A percentile compares a stretch with the other conserved stretches of the same genome.
Conservation (phyloP, 2,888 invertebrate genomes). For the Drosophila acutilabella region DNA sequence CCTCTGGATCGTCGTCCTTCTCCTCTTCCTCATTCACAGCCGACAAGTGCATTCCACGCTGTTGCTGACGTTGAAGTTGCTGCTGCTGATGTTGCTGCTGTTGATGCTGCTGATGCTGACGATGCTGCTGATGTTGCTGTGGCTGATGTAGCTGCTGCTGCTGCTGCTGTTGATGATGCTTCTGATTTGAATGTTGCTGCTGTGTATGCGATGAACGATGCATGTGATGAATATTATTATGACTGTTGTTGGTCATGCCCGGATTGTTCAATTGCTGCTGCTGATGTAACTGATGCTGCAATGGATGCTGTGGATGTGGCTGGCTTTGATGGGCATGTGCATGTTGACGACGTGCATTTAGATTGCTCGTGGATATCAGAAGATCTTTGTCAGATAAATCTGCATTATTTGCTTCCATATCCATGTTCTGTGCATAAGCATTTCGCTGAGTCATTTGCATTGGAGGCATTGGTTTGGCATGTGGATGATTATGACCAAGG, state of each 20-base stretch:
- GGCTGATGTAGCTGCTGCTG: conserved; percentile 16
- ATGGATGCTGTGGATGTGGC: conserved; percentile 31
- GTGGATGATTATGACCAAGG: conserved; percentile 17
- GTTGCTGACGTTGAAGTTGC: conserved; percentile 25
- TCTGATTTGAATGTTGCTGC: conserved; percentile 17
- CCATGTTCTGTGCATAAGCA: conserved; percentile 26
- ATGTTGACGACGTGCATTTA: conserved; percentile 21
- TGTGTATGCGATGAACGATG: conserved; percentile 23
- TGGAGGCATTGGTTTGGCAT: conserved; percentile 29
- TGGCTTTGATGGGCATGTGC: conserved; percentile 22
- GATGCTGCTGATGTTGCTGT: conserved; percentile 20
- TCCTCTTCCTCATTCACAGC: conserved; percentile 61
- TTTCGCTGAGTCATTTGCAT: conserved; percentile 49
- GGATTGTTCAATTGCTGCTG: conserved; percentile 48
- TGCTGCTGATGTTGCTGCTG: conserved; percentile 13
- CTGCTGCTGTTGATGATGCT: conserved; percentile 24
- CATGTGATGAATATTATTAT: conserved; percentile 27
- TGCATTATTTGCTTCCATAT: conserved; percentile 28
- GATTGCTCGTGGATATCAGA: conserved; percentile 5
- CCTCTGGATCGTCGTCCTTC: conserved; percentile 82
- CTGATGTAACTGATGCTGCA: conserved; percentile 70
- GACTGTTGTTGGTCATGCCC: conserved; percentile 13
- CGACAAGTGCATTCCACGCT: conserved; percentile 26
- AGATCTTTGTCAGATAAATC: conserved; percentile 60
- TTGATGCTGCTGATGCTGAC: conserved; percentile 5